These are phyloP conservation scores for Odontomachus brunneus DNA, from an alignment of 1,140 invertebrate species.

Conservation along the genomic window DNA sequence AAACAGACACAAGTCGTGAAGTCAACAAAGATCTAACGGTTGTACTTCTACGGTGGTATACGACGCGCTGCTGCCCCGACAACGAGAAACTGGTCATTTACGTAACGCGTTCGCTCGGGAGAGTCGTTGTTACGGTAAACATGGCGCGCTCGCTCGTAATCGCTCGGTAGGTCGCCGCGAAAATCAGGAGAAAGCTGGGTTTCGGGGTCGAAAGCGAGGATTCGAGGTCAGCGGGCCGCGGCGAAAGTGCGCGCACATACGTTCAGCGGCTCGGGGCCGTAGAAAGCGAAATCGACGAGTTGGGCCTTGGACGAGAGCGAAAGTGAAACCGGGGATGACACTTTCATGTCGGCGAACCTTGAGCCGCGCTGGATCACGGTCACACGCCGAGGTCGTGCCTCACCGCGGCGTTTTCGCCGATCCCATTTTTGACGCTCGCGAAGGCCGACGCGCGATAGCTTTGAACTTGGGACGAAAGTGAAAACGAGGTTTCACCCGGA, in stretches of 20 bases:
- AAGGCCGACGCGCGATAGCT: constrained; percentile 16
- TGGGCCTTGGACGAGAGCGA: constrained; percentile 62
- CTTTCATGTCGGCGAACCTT: constrained; percentile 27
- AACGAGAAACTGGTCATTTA: background rate
- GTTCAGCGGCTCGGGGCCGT: constrained; percentile 33
- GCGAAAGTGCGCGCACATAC: constrained; percentile 50
- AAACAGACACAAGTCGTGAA: too few relatives aligned
- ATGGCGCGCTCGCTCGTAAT: background rate
- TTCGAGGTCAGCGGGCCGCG: constrained; percentile 55
- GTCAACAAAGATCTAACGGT: too few relatives aligned
- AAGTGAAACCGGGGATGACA: constrained; percentile 56
- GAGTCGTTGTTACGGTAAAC: constrained; percentile 25
- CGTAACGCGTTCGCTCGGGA: background rate
- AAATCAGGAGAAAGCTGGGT: constrained; percentile 58
- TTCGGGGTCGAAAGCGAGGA: constrained; percentile 52
- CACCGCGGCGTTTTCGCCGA: constrained; percentile 30
- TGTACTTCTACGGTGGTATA: too few relatives aligned
- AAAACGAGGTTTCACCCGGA: constrained; percentile 34
- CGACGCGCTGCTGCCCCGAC: too few relatives aligned
- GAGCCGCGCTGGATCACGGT: constrained; percentile 1
- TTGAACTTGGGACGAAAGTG: constrained; percentile 53
- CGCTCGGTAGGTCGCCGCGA: background rate
- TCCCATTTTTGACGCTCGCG: constrained; percentile 42
- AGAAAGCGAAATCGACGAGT: constrained; percentile 63
- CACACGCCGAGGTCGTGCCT: constrained; percentile 1